phyloP scores from a whole-genome alignment of 2,888 invertebrate species.

The Lasius fuliginosus region DNA sequence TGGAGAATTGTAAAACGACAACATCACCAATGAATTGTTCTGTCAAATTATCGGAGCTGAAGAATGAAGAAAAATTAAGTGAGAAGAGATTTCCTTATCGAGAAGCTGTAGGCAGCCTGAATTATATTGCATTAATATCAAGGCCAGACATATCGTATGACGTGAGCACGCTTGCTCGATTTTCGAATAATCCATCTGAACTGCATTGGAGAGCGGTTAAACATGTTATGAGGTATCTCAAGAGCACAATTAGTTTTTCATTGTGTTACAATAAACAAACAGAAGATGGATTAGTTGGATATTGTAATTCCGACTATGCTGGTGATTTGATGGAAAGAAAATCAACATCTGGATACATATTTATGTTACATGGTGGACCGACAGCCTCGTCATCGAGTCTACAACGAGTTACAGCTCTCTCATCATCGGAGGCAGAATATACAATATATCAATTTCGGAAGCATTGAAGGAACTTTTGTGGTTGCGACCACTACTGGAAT shows the following conservation, averaged over 20 bases:
- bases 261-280: not conserved
- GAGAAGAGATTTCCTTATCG: conserved; percentile 17
- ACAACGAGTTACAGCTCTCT: not conserved
- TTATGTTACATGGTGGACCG: not conserved
- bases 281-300: not conserved
- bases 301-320: conserved; percentile 28
- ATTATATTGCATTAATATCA: conserved; percentile 4
- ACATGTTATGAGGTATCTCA: conserved; percentile 5
- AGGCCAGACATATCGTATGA: conserved; percentile 17
- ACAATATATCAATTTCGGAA: conserved; percentile 36
- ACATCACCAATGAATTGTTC: conserved; percentile 17
- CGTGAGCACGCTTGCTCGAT: conserved; percentile 18
- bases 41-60: not conserved
- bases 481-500: conserved; percentile 7
- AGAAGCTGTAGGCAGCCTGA: not conserved
- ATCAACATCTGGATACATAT: conserved; percentile 37
- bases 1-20: conserved; percentile 9
- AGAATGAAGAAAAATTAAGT: not conserved
- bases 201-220: conserved; percentile 8
- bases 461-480: conserved; percentile 30
- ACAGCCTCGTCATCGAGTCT: conserved; percentile 30
- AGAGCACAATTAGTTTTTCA: not conserved
- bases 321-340: not conserved
- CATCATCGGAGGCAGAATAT: conserved; percentile 33
- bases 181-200: conserved; percentile 1